Base-by-base conservation (phyloP, 2,797 vertebrate species). In the Gallirallus australis region DNA sequence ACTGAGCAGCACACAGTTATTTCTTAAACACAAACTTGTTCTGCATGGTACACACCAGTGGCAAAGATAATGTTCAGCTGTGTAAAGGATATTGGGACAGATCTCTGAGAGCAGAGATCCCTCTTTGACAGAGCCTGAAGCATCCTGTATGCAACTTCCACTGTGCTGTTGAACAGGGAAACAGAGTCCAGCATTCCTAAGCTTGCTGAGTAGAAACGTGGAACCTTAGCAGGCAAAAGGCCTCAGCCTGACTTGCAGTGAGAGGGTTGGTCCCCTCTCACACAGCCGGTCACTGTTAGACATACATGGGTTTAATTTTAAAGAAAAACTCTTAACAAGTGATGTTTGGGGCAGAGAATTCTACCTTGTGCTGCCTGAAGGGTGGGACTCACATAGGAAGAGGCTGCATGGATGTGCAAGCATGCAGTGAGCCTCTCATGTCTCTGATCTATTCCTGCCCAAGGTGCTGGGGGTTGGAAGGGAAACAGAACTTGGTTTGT, bases 41-140 rank as follows among this genome's bases (percentile, higher is more conserved):
- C 0, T 39, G 20, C 1, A 0, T 28, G 37, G 7, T 64, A 28
- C 0, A 0, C 7, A 1, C 7, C 24, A 65, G 17, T n/a, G 61
- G 39, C 54, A 52, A 35, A 57, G 42, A 2, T 39, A 33, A 27
- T 3, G 1, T 57, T 57, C 27, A 40, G 24, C 37, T 3, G 3
- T 33, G 66, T 72, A 7, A 31, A 33, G 66, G 53, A 7, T 6
- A 13, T 25, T 6, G 66, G 37, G 53, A 39, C 42, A n/a, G 25
- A 30, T 69, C 23, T 42, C 45, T 65, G 63, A 69, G 54, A 60
- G 63, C 24, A 45, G 31, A 20, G 45, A 47, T 47, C 45, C 45
- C 20, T 25, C 24, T 60, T 18, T 42, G 27, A 13, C 24, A 37
- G 57, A 63, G n/a, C 20, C 76, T 61, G 42, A 47, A 24, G 37